phyloP scores from a whole-genome alignment of 2,797 vertebrate species.

The Spinus olivaceus region DNA sequence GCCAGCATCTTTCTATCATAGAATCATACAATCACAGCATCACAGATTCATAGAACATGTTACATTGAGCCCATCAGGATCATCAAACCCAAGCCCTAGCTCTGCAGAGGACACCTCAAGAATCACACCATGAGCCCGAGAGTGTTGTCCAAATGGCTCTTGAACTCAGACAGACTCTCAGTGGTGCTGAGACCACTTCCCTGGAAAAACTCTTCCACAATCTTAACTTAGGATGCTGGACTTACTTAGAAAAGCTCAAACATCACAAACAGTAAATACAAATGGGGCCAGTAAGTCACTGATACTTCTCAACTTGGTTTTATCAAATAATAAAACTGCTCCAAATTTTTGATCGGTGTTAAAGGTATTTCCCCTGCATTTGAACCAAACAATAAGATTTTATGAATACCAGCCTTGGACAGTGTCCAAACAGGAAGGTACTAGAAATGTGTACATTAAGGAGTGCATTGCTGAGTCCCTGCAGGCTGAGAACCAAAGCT shows the following conservation, averaged over 20 bases:
- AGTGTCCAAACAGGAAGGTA: conserved; percentile 44
- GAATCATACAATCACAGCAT: neutral
- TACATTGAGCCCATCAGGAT: neutral
- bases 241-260: neutral
- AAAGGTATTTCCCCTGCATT: neutral
- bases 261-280: neutral
- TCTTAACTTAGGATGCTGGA: neutral
- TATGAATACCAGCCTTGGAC: conserved; percentile 5
- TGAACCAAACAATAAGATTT: conserved; percentile 7
- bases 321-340: conserved; percentile 12
- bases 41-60: neutral
- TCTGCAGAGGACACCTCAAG: neutral
- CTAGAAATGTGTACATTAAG: conserved; percentile 18
- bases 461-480: conserved; percentile 36
- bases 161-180: neutral
- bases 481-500: conserved; percentile 52
- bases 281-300: neutral
- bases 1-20: neutral
- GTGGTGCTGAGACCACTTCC: neutral
- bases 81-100: neutral
- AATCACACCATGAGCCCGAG: neutral
- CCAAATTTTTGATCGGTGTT: neutral
- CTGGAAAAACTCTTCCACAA: neutral
- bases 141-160: neutral
- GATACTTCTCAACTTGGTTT: neutral